Evolutionary conservation across 2,888 invertebrate genomes (phyloP).

Genomic region (Hirudinaria manillensis): DNA sequence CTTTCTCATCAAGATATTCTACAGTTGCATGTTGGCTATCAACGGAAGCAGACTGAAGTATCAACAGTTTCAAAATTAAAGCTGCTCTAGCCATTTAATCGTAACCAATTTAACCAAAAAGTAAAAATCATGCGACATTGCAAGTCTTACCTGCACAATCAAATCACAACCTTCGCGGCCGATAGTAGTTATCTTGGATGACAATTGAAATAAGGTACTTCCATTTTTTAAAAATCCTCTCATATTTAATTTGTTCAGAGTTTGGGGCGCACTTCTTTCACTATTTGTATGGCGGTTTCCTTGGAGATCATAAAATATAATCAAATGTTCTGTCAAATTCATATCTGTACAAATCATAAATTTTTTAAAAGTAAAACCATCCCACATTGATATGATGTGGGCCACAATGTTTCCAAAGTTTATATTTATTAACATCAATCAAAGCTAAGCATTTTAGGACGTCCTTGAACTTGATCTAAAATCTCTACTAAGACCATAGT

Average conservation of each 20-base stretch:
- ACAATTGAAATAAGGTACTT: slow-evolving; percentile 47
- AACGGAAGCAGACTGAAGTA: slow-evolving; percentile 46
- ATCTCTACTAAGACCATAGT: too few relatives aligned
- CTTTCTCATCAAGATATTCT: slow-evolving; percentile 51
- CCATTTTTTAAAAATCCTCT: slow-evolving; percentile 50
- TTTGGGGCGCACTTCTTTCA: too few relatives aligned
- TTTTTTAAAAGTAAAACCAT: too few relatives aligned
- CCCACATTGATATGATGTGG: too few relatives aligned
- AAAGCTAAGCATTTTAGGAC: too few relatives aligned
- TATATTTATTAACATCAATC: too few relatives aligned
- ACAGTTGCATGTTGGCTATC: slow-evolving; percentile 53
- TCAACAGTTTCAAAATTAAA: not conserved
- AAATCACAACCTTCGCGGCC: slow-evolving; percentile 54
- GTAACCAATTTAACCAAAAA: not conserved
- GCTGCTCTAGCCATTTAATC: not conserved
- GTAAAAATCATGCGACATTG: not conserved
- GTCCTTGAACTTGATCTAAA: too few relatives aligned
- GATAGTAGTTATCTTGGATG: slow-evolving; percentile 52
- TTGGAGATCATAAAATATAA: too few relatives aligned
- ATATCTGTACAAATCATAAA: too few relatives aligned
- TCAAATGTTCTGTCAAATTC: too few relatives aligned
- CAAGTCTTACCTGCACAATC: slow-evolving; percentile 47
- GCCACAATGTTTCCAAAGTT: too few relatives aligned
- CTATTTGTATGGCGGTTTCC: too few relatives aligned
- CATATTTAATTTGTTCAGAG: slow-evolving; percentile 34